Base-by-base conservation (phyloP, 1,140 invertebrate species). In the Cylas formicarius region DNA sequence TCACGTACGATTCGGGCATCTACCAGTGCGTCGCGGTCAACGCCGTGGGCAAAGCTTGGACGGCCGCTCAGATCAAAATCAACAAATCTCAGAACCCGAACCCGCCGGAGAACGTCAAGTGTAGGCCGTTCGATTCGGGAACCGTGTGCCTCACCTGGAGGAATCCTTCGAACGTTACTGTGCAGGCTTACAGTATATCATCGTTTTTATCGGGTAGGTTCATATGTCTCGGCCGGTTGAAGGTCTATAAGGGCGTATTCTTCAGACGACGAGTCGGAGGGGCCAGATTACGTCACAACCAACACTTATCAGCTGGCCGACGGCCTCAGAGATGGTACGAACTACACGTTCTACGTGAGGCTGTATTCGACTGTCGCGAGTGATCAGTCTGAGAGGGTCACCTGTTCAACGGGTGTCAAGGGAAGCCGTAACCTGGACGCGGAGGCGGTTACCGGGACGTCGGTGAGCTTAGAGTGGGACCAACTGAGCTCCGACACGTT, bases 21-120 rank as follows among this genome's bases (percentile, higher is more conserved):
- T 88, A 88, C 62, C 83, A 88, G 61, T 88, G 85, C 63, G 66
- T 85, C 11, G 82, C 79, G 3, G 66, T 72, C n/a, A 86, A 83
- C 64, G 62, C 64, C 5, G 74, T 73, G 8, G 82, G 82, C 23
- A 74, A 71, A 57, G 69, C 70, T 46, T 82, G 80, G 72, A 73
- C 74, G 5, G 72, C 73, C 57, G 71, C 70, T 52, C 63, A 72
- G 22, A 61, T 62, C 75, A 34, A 62, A 71, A 59, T 72, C 75
- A 9, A 77, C 27, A 33, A 50, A 20, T 48, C 46, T 8, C 23
- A 73, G 46, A 68, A 65, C 35, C 76, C 76, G 3, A 66, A 70
- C 32, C 71, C 76, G 16, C 78, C 78, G n/a, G 66, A 70, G 8
- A 68, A 70, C 35, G 56, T 80, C 9, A 66, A 68, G 41, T 80